Conservation (phyloP, 2,113 vertebrate species). For the Odocoileus virginianus region DNA sequence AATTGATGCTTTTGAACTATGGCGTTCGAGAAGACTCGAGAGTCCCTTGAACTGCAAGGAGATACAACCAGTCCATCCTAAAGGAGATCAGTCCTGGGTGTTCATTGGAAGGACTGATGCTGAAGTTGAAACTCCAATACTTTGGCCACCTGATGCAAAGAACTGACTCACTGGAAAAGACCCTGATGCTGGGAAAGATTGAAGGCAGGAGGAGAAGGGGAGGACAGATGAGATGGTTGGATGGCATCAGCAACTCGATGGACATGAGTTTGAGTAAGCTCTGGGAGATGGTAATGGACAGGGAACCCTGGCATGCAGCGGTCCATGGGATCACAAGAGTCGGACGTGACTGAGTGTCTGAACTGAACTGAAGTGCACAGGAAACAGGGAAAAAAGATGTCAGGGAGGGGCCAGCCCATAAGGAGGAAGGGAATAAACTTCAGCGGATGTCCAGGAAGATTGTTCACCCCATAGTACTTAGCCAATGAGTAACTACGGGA, state of each 20-base stretch:
- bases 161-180: not conserved
- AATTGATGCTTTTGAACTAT: not conserved
- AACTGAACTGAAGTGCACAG: not conserved
- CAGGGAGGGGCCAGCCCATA: too few species aligned
- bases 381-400: too few species aligned
- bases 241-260: not conserved
- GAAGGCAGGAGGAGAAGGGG: not conserved
- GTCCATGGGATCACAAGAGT: not conserved
- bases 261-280: not conserved
- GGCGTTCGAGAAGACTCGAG: not conserved
- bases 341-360: fast-evolving
- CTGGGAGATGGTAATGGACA: not conserved
- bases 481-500: too few species aligned
- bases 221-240: not conserved
- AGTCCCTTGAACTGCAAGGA: not conserved
- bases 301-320: not conserved
- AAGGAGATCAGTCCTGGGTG: not conserved
- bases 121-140: not conserved
- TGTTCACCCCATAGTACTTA: too few species aligned
- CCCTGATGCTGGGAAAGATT: not conserved
- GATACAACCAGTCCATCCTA: not conserved
- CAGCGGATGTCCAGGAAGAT: too few species aligned
- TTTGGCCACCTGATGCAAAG: not conserved
- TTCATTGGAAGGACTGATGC: not conserved
- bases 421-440: too few species aligned